Evolutionary conservation across 2,797 vertebrate genomes (phyloP), one percentile per base, ranked within the genome.

Genomic region (Neopelma chrysocephalum): DNA sequence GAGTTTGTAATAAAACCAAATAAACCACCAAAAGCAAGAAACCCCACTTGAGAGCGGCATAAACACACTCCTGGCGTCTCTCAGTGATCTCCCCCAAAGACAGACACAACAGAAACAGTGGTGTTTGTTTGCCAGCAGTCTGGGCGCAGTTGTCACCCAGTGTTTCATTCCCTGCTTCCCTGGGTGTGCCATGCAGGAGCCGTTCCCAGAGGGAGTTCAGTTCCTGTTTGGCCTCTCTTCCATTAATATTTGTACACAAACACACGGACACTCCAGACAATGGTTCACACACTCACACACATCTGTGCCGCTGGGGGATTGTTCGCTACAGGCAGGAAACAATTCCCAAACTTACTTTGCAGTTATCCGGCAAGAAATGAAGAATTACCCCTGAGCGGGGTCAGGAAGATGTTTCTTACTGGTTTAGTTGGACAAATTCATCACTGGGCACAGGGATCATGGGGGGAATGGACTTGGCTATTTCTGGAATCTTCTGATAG

Each of bases 211-310:
- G 76, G 66, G 64, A 80, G 57, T 81, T 91, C 76, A 89, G 93
- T 97, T 98, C 97, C 97, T 95, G 95, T 83, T 95, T 95, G 90
- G 89, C 72, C 86, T 92, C 89, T 92, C 57, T 87, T 96, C 95
- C 81, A 78, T 90, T 82, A 93, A 38, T 25, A 82, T 91, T 56
- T 89, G 87, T 81, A 65, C 87, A 69, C 91, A 96, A 82, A 87
- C 92, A 88, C 65, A 65, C 20, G 40, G 69, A 57, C 71, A 70
- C 11, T 5, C 43, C 91, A 94, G 95, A 97, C 84, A 97, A 92
- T 83, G 53, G 94, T 9, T 79, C 62, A 72, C 34, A 61, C 56
- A 70, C 71, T 80, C 34, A 48, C 31, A 89, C 77, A 60, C 42
- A 26, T 32, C 85, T 15, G 15, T 72, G 58, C 79, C 10, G 27